A percentile compares a stretch with the other conserved stretches of the same genome.
phyloP scores from a whole-genome alignment of 1,140 invertebrate species.

The Ceratosolen fusciceps region DNA sequence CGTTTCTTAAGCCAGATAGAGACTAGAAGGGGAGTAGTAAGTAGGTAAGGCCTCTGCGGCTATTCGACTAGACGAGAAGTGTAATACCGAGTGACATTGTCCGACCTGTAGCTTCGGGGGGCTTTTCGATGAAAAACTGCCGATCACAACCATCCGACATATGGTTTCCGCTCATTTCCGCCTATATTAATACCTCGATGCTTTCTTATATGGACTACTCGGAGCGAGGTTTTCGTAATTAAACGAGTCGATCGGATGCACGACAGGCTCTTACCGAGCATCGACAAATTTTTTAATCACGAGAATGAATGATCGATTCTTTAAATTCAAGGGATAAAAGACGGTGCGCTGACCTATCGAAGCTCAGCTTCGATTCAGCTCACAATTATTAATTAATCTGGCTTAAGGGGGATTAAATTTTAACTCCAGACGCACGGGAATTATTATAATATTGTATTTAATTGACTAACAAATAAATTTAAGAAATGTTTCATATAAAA shows the following conservation, averaged over 20 bases:
- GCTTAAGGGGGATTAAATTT: too few species aligned
- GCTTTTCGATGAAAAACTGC: background rate
- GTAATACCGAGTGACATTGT: constrained; percentile 20
- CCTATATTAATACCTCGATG: too few species aligned
- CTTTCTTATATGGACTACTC: background rate
- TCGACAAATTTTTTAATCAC: background rate
- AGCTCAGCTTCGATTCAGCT: too few species aligned
- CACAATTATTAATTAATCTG: too few species aligned
- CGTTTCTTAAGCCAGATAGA: background rate
- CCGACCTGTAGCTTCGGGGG: background rate
- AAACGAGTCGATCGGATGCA: background rate
- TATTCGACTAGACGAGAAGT: background rate
- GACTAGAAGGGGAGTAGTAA: background rate
- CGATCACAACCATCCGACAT: background rate
- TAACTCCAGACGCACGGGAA: too few species aligned
- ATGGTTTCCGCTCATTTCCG: background rate
- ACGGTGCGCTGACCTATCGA: too few species aligned
- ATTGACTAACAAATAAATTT: too few species aligned
- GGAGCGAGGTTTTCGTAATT: background rate
- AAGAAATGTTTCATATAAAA: too few species aligned
- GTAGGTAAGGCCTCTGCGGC: background rate
- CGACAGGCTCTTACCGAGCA: background rate
- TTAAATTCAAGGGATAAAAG: too few species aligned
- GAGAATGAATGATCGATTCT: background rate
- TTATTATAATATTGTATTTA: too few species aligned